Conservation (phyloP, 2,888 invertebrate genomes). For the Drosophila lutescens region DNA sequence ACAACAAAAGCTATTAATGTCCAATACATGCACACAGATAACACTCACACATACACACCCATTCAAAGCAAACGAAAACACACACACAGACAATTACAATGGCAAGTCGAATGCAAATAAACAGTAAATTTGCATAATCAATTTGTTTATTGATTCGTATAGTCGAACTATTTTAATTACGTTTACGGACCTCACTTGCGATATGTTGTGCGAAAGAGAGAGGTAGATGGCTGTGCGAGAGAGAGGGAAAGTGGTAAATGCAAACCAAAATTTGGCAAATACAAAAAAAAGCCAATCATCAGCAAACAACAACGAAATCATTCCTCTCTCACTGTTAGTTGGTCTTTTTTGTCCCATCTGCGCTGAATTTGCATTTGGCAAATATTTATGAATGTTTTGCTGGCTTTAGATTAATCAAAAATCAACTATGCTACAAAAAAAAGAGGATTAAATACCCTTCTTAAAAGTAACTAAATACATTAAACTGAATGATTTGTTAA, state of each 20-base stretch:
- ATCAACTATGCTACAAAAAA: conserved; percentile 10
- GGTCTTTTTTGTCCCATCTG: conserved; percentile 8
- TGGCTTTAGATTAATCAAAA: conserved; percentile 49
- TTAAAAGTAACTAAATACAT: neutral
- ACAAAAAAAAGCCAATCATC: conserved; percentile 30
- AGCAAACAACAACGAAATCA: conserved; percentile 34
- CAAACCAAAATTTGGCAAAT: conserved; percentile 18
- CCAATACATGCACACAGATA: conserved; percentile 50
- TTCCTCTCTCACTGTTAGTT: conserved; percentile 16
- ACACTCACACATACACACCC: conserved; percentile 3
- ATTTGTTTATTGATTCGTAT: conserved; percentile 77
- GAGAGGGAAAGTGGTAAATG: neutral
- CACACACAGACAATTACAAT: conserved; percentile 36
- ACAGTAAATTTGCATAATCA: conserved; percentile 76
- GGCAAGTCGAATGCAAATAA: conserved; percentile 66
- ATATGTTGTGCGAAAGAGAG: conserved; percentile 2
- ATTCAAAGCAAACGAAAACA: neutral
- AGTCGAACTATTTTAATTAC: conserved; percentile 74
- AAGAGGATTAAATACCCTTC: neutral
- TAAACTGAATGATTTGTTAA: neutral
- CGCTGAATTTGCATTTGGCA: conserved; percentile 32
- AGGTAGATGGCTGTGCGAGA: neutral
- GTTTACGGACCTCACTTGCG: conserved; percentile 49
- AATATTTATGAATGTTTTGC: conserved; percentile 42
- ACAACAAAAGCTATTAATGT: conserved; percentile 74